Base-by-base conservation (phyloP, 64 coral and sea anemone genomes). In the Acropora yongei region DNA sequence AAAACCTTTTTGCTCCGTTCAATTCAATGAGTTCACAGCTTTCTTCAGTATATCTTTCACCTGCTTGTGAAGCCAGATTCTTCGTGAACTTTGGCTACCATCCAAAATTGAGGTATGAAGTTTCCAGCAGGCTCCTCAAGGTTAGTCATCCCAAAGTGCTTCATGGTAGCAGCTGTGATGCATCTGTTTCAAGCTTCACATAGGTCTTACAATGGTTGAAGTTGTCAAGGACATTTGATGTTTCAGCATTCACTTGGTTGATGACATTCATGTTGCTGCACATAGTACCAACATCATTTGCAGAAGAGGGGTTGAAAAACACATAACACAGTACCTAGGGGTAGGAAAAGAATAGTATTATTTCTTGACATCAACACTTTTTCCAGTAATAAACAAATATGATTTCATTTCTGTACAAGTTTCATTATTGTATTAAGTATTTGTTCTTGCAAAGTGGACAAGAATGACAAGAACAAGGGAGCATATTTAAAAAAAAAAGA, bases 261-360 rank as follows among this genome's bases (percentile, higher is more conserved):
- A 69, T 92, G 2, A 92, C 83, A 89, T 92, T 96, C 90, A 96
- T 92, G 42, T 96, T 96, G 6, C 78, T 83, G 41, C 44, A 83
- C 90, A 96, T 96, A 8, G 78, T 92, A 3, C 86, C 90, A 44
- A 72, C 57, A 77, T 89, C 90, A 81, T 10, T 16, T 4, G 44
- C 55, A 41, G 69, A 92, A 17, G 12, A 18, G 55, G 66, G 20
- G 4, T 92, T 83, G 51, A 65, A 95, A 18, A 82, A 74, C 41
- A 80, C 80, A 49, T 95, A 75, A 48, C 91, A 95, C 42, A 61
- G 39, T 3, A 91, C 65, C 94, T 91, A 73, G 44, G 18, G 18
- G 6, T 74, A 74, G 39, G 39, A 41, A 74, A 39, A 40, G 16
- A 74, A 44, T 39, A 74, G 18, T 74, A 74, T 20, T 39, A 0